phyloP scores from a whole-genome alignment of 64 coral and sea anemone species.

The Stylophora pistillata region DNA sequence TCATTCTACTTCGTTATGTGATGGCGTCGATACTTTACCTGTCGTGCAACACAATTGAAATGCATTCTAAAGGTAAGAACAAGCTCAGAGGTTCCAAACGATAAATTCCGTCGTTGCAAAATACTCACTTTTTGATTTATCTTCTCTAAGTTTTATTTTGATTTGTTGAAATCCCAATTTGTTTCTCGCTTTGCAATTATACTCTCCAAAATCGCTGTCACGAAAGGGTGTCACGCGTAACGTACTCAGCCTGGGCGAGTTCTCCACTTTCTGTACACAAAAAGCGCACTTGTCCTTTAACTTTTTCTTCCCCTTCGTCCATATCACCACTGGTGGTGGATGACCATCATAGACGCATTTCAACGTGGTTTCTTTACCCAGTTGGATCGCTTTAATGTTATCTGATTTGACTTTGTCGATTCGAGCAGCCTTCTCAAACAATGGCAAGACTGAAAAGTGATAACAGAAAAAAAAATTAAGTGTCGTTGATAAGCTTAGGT shows the following conservation, averaged over 20 bases:
- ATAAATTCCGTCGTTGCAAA: not conserved
- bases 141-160: slow-evolving; percentile 27
- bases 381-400: not conserved
- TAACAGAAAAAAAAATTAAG: too few relatives aligned
- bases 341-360: slow-evolving; percentile 33
- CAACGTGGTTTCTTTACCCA: slow-evolving; percentile 23
- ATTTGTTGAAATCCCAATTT: slow-evolving; percentile 46
- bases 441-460: not conserved
- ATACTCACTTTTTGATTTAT: slow-evolving; percentile 44
- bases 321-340: slow-evolving; percentile 22
- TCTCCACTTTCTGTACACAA: slow-evolving; percentile 47
- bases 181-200: slow-evolving; percentile 51
- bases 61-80: too few relatives aligned
- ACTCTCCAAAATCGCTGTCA: slow-evolving; percentile 52
- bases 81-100: too few relatives aligned
- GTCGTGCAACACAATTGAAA: too few relatives aligned
- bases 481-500: too few relatives aligned
- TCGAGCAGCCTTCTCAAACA: not conserved
- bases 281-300: slow-evolving; percentile 11
- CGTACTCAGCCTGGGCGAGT: slow-evolving; percentile 33
- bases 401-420: slow-evolving; percentile 40
- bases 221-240: slow-evolving; percentile 65
- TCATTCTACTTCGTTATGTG: too few relatives aligned
- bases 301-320: slow-evolving; percentile 40
- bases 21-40: too few relatives aligned